phyloP scores from a whole-genome alignment of 2,797 vertebrate genomes.

The Labroides dimidiatus region DNA sequence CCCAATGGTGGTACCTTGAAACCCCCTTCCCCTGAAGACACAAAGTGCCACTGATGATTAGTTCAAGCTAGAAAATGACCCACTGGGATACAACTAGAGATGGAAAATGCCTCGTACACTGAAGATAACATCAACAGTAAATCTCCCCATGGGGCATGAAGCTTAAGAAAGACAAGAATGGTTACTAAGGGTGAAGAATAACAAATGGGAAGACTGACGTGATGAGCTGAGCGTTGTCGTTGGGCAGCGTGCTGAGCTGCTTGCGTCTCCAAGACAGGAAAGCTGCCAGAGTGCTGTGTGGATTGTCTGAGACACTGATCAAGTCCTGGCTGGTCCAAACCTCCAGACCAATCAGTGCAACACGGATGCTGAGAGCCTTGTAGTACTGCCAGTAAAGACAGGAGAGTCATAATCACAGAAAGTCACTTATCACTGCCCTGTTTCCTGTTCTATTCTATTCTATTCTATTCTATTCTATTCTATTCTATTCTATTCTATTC shows the following conservation, averaged over 20 bases:
- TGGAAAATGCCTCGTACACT: constrained; percentile 11
- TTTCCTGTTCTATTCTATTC: too few relatives aligned
- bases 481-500: too few relatives aligned
- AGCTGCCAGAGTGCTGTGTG: constrained; percentile 91
- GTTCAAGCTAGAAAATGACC: constrained; percentile 34
- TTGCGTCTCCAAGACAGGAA: constrained; percentile 95
- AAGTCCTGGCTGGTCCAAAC: constrained; percentile 90
- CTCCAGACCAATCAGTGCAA: constrained; percentile 94
- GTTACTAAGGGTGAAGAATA: background rate
- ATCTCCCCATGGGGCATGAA: background rate
- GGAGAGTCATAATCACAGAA: background rate
- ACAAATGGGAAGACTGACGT: constrained; percentile 84
- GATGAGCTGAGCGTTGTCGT: constrained; percentile 96
- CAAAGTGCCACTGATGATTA: constrained; percentile 47
- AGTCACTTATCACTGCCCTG: background rate
- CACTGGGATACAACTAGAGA: constrained; percentile 7
- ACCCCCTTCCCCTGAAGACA: constrained; percentile 88
- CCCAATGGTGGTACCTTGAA: constrained; percentile 95
- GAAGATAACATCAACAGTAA: constrained; percentile 14
- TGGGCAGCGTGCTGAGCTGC: constrained; percentile 85
- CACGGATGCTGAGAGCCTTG: constrained; percentile 91
- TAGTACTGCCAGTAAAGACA: constrained; percentile 86
- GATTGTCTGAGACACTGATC: constrained; percentile 90
- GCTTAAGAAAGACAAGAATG: background rate
- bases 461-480: too few relatives aligned